Evolutionary conservation across 2,888 invertebrate genomes (phyloP), one percentile per base, ranked within the genome.

Genomic region (Oasisia sp.): DNA sequence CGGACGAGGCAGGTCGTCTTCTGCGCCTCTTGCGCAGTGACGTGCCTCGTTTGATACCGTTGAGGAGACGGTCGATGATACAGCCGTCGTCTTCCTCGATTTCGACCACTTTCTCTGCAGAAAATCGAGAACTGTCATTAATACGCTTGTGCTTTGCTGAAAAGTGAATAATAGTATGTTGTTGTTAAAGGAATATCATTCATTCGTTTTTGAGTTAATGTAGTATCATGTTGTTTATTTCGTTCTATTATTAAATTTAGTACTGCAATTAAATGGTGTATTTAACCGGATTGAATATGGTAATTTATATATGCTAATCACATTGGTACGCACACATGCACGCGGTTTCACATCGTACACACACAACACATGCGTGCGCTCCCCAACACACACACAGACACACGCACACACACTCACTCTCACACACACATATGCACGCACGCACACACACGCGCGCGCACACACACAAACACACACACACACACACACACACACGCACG

Each of bases 41-140:
- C 19, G 92, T 92, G 44, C 96, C 95, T 93, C 95, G 95, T 74
- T 93, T 93, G 74, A 96, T 95, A 90, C 95, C 95, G 8, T 92
- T 92, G 5, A 96, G 94, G 9, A 96, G 94, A 91, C 95, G 94
- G 92, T 96, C 96, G n/a, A 96, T 95, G 45, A 96, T 95, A 92
- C 95, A 95, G 0, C 95, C 95, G 91, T 95, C 95, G 38, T 95
- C 95, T 32, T 95, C 95, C 4, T 94, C 94, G 9, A 92, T 92
- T 91, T 93, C 92, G 56, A 58, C 89, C 9, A 93, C 92, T 92
- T 93, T 92, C 58, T 91, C 91, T 74, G 32, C 56, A 91, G 38
- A 32, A 74, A 92, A n/a, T 32, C 12, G 14, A 3, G 7, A 74
- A 7, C 7, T 74, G 27, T 27, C 27, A 58, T 27, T 19, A 58